Evolutionary conservation across 1,140 invertebrate genomes (phyloP).

Genomic region (Phenacoccus solenopsis): DNA sequence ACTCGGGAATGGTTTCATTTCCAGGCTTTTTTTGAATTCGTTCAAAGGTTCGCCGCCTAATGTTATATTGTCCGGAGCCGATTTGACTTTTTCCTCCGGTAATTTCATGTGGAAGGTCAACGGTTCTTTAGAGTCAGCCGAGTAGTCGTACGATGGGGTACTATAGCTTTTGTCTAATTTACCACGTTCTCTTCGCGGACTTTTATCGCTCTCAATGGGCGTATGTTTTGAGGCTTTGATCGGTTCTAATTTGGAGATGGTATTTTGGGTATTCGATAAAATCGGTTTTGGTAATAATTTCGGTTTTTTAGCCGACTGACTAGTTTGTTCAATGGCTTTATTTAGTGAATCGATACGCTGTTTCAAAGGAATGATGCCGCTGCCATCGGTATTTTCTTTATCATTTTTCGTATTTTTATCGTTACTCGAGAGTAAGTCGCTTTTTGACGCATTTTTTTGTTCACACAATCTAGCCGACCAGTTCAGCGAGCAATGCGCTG

Average conservation of each 20-base stretch:
- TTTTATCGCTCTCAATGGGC: neutral
- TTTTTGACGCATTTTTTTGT: neutral
- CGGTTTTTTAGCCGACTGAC: slow-evolving; percentile 29
- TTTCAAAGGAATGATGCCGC: slow-evolving; percentile 21
- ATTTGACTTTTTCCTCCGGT: slow-evolving; percentile 4
- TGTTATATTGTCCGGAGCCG: neutral
- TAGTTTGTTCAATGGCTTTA: slow-evolving; percentile 10
- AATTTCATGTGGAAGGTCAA: neutral
- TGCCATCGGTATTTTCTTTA: slow-evolving; percentile 13
- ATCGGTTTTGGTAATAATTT: slow-evolving; percentile 32
- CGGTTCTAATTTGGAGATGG: neutral
- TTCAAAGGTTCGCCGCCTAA: neutral
- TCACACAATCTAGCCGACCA: neutral
- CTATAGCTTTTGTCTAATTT: slow-evolving; percentile 61
- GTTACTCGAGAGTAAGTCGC: neutral
- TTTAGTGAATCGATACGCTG: slow-evolving; percentile 23
- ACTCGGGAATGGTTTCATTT: neutral
- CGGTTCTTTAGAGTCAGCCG: slow-evolving; percentile 11
- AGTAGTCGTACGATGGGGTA: slow-evolving; percentile 57
- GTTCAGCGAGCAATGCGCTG: neutral
- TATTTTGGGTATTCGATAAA: slow-evolving; percentile 19
- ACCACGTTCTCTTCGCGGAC: slow-evolving; percentile 30
- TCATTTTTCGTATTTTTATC: neutral
- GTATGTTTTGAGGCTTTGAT: neutral
- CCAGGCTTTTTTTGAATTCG: neutral